Evolutionary conservation across 2,797 vertebrate genomes (phyloP), one percentile per base, ranked within the genome.

Genomic region (Urophycis tenuis): DNA sequence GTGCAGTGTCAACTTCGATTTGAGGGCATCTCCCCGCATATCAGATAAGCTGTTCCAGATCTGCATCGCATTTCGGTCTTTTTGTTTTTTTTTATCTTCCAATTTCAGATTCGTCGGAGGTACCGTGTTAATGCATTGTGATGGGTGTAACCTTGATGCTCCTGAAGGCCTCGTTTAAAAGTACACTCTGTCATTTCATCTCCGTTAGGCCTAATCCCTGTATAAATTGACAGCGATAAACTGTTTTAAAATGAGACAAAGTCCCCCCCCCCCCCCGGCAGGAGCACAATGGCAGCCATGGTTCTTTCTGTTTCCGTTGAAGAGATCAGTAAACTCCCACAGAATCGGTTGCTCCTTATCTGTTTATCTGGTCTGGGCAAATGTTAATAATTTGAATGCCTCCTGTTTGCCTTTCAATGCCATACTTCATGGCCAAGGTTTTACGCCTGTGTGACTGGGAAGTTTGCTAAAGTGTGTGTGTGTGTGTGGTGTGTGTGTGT

Each of bases 1-100:
- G 78, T 72, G 79, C 79, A 73, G 67, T 70, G 77, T 74, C 70
- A 81, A 77, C 81, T 82, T 75, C 78, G 75, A 85, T 88, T 81
- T 81, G 34, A 71, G 77, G 25, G 35, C 74, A 70, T 83, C 82
- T 84, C 80, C 71, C 33, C 29, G 30, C 35, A 15, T 49, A 70
- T 49, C 41, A 72, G 53, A 79, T 72, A n/a, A 79, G 74, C 74
- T 64, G 69, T 31, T 70, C 76, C 22, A 60, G 39, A 60, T 31
- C 10, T 60, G n/a, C 74, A 75, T 32, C 11, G 19, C 22, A 22
- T 34, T 75, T 14, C 64, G 72, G 1, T 39, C 71, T 35, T 73
- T 29, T 19, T 49, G 3, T 49, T 19, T 3, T 29, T 29, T 67
- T 67, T 67, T 67, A 3, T 29, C 60, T 25, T 67, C 60, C 60